These are phyloP conservation scores for Rhinella marina DNA, from an alignment of 2,797 vertebrate genomes.

Conservation along the genomic window DNA sequence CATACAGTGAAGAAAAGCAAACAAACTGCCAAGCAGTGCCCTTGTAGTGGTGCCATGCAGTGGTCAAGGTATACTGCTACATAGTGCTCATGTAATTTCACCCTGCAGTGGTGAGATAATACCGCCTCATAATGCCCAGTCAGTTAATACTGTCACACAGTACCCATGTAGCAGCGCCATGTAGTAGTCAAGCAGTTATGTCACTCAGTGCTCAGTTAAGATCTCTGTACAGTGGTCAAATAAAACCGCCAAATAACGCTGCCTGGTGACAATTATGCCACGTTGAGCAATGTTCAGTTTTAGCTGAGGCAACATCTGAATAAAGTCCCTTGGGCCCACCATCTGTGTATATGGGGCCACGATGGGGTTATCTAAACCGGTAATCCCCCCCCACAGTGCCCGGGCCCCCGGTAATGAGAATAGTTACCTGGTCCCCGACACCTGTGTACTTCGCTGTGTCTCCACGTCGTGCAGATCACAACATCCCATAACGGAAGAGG, in stretches of 20 bases:
- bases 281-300: neutral
- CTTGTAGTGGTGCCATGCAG: neutral
- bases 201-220: neutral
- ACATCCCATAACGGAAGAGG: no score
- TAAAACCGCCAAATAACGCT: neutral
- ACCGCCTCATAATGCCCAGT: neutral
- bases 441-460: no score
- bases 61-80: neutral
- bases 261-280: neutral
- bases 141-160: neutral
- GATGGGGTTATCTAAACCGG: no score
- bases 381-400: no score
- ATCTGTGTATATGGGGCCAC: no score
- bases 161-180: neutral
- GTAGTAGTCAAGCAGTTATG: neutral
- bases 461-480: no score
- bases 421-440: no score
- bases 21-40: neutral
- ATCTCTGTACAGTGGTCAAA: no score
- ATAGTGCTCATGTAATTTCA: neutral
- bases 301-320: no score
- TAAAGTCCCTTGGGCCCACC: no score
- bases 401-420: no score
- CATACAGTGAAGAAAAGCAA: neutral
- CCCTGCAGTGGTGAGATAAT: neutral